Conservation (phyloP, 2,888 invertebrate species). For the Acanthacorydalis orientalis region DNA sequence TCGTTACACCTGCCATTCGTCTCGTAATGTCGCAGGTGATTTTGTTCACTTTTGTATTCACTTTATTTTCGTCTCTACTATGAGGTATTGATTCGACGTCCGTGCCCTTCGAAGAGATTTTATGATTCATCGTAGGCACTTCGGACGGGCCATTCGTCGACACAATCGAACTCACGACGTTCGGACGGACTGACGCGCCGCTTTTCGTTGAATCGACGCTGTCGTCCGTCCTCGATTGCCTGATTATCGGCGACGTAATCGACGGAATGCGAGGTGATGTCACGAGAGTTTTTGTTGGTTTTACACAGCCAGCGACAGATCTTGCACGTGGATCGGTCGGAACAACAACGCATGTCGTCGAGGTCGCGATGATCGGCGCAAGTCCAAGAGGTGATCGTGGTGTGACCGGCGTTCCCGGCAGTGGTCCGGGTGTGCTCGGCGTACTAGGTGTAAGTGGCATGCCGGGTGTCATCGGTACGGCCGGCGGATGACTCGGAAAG, state of each 20-base stretch:
- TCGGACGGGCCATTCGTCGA: too few relatives aligned
- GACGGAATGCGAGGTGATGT: too few relatives aligned
- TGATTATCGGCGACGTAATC: too few relatives aligned
- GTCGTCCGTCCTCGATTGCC: too few relatives aligned
- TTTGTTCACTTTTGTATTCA: conserved; percentile 9
- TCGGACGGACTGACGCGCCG: background rate
- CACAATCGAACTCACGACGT: too few relatives aligned
- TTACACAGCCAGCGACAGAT: background rate
- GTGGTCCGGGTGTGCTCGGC: conserved; percentile 2
- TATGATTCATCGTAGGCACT: background rate
- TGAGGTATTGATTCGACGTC: background rate
- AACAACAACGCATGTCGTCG: conserved; percentile 3
- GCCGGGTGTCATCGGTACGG: conserved; percentile 16
- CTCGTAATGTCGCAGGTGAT: conserved; percentile 18
- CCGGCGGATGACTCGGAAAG: conserved; percentile 60
- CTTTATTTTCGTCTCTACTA: background rate
- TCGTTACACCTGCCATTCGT: conserved; percentile 14
- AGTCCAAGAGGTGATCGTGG: conserved; percentile 4
- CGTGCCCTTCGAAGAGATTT: background rate
- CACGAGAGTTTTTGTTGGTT: too few relatives aligned
- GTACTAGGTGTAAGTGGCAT: conserved; percentile 1
- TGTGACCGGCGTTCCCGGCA: background rate
- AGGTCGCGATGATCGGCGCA: conserved; percentile 1
- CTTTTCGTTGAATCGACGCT: background rate
- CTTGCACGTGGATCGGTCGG: background rate